phyloP scores from a whole-genome alignment of 2,113 vertebrate species.

The Gallinago media region DNA sequence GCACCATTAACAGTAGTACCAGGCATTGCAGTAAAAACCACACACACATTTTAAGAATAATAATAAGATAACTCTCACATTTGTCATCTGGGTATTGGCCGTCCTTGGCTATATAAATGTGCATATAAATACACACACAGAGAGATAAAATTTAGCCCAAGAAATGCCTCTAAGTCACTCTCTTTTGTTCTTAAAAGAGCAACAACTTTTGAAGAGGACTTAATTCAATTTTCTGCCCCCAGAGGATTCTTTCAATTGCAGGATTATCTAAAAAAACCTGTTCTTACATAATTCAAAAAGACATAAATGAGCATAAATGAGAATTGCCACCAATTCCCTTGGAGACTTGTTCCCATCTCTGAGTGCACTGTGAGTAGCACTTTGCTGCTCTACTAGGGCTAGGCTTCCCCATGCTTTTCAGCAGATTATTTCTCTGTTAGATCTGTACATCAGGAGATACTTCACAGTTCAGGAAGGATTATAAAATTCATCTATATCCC shows the following conservation, averaged over 20 bases:
- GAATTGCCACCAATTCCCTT: background rate
- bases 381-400: background rate
- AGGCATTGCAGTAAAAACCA: background rate
- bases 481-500: background rate
- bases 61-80: background rate
- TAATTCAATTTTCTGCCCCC: background rate
- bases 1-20: background rate
- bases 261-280: background rate
- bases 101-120: background rate
- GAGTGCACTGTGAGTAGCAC: background rate
- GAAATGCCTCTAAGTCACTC: background rate
- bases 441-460: background rate
- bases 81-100: background rate
- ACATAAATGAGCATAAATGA: background rate
- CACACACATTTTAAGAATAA: background rate
- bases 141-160: background rate
- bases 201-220: background rate
- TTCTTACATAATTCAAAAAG: background rate
- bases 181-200: background rate
- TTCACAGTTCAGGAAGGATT: background rate
- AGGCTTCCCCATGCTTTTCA: background rate
- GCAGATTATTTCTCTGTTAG: fast-evolving
- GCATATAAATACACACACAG: background rate
- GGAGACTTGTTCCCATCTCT: background rate
- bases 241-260: background rate